Evolutionary conservation across 2,888 invertebrate species (phyloP).

Genomic region (Dorcus hopei): DNA sequence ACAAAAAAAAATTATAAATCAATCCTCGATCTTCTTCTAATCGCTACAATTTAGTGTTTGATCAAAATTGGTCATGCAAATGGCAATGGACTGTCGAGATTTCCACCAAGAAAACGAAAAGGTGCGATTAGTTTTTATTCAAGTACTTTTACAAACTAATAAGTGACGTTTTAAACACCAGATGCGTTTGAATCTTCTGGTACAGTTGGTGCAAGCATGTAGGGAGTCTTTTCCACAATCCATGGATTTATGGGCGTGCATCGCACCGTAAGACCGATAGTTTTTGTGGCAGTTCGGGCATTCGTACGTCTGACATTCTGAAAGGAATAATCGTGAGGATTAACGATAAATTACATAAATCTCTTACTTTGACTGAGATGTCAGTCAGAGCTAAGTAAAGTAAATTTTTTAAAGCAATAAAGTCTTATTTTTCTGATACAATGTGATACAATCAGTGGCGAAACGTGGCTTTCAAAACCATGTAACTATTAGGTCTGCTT

Average conservation of each 20-base stretch:
- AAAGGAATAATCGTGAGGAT: slow-evolving; percentile 8
- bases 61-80: too few relatives aligned
- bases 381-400: background rate
- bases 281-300: slow-evolving; percentile 16
- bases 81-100: too few relatives aligned
- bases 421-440: too few relatives aligned
- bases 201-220: slow-evolving; percentile 7
- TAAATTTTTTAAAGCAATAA: background rate
- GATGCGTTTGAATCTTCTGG: slow-evolving; percentile 14
- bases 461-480: too few relatives aligned
- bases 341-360: background rate
- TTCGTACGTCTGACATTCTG: slow-evolving; percentile 3
- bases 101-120: background rate
- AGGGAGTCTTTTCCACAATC: slow-evolving; percentile 10
- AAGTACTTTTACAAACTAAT: slow-evolving; percentile 6
- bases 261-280: slow-evolving; percentile 13
- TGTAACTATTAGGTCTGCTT: too few relatives aligned
- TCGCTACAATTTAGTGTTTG: too few relatives aligned
- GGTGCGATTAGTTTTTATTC: background rate
- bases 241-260: slow-evolving; percentile 17
- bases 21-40: background rate
- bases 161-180: slow-evolving; percentile 16
- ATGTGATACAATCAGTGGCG: too few relatives aligned
- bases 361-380: background rate
- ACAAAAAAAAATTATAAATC: background rate